These are phyloP conservation scores for Gymnogyps californianus DNA, from an alignment of 2,113 vertebrate genomes.

Conservation along the genomic window DNA sequence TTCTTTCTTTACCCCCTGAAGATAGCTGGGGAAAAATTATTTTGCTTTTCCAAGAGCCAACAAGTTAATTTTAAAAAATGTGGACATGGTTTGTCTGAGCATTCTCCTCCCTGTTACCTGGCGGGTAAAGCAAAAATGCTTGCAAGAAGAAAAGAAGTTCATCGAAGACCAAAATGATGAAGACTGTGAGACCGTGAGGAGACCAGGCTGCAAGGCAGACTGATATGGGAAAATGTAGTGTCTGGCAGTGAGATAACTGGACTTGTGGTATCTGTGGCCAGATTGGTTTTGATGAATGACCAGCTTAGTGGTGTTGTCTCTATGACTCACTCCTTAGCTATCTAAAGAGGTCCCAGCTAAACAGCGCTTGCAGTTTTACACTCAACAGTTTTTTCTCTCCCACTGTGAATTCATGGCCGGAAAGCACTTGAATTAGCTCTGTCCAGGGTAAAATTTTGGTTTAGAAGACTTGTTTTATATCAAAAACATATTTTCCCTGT, in stretches of 20 bases:
- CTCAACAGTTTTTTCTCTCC: constrained; percentile 1
- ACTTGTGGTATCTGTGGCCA: constrained; percentile 41
- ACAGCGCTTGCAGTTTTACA: neutral
- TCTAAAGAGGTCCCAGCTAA: constrained; percentile 9
- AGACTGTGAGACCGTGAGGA: neutral
- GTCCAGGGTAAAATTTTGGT: neutral
- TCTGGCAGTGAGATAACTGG: constrained; percentile 60
- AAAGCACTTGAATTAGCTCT: neutral
- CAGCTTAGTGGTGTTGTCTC: constrained; percentile 56
- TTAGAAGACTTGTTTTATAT: neutral
- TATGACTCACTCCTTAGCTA: constrained; percentile 53
- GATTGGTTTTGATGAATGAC: constrained; percentile 68
- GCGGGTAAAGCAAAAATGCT: neutral
- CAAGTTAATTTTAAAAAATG: neutral
- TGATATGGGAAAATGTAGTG: constrained; percentile 59
- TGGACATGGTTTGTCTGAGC: neutral
- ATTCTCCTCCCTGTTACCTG: neutral
- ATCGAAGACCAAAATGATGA: neutral
- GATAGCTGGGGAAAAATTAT: neutral
- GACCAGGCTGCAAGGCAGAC: constrained; percentile 31
- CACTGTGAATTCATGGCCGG: neutral
- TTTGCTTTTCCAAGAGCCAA: neutral
- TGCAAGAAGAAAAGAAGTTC: constrained; percentile 12
- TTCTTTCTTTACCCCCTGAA: neutral
- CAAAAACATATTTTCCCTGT: neutral